Evolutionary conservation across 2,797 vertebrate genomes (phyloP).

Genomic region (Halcyon chelicuti): DNA sequence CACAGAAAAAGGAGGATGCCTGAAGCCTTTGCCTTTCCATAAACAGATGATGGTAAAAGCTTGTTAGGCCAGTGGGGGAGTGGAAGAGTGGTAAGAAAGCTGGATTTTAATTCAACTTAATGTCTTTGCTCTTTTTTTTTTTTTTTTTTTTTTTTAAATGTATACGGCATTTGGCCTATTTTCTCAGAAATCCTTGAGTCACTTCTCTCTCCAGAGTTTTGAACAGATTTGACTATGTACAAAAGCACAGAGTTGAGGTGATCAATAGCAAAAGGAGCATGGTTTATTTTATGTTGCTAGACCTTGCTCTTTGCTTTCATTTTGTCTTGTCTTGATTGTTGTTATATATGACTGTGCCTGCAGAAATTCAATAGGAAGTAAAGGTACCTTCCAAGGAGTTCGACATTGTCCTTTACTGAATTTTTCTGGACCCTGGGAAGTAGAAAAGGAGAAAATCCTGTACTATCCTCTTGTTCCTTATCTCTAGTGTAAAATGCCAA

Average conservation of each 20-base stretch:
- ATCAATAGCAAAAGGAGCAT: not conserved
- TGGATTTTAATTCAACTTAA: not conserved
- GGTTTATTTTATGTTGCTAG: conserved; percentile 9
- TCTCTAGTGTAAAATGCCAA: not conserved
- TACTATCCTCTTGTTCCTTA: not conserved
- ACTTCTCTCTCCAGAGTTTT: not conserved
- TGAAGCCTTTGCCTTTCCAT: not conserved
- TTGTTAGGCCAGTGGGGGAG: not conserved
- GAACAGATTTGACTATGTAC: not conserved
- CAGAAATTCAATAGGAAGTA: conserved; percentile 37
- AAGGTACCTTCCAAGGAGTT: not conserved
- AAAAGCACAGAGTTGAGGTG: not conserved
- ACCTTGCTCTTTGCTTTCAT: not conserved
- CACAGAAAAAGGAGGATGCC: not conserved
- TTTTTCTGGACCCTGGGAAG: not conserved
- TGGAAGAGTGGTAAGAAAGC: not conserved
- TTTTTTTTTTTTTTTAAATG: not conserved
- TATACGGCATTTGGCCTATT: not conserved
- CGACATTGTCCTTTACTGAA: not conserved
- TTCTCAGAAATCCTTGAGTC: conserved; percentile 1
- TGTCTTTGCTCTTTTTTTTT: not conserved
- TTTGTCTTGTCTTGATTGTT: conserved; percentile 29
- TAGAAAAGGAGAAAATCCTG: not conserved
- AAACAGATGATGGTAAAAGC: not conserved
- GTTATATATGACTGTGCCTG: not conserved